phyloP scores from a whole-genome alignment of 2,113 vertebrate species.

The Conger conger region DNA sequence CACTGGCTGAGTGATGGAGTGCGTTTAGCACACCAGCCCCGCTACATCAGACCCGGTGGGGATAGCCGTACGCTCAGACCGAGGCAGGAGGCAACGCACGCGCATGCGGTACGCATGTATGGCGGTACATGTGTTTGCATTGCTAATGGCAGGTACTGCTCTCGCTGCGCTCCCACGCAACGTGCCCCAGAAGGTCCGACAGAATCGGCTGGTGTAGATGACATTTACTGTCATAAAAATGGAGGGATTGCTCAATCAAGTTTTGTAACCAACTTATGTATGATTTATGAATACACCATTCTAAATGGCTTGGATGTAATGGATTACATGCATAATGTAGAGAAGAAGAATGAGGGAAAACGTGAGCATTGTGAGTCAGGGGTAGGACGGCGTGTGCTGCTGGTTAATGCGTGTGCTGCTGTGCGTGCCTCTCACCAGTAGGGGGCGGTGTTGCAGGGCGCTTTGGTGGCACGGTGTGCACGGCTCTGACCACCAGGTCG shows the following conservation, averaged over 20 bases:
- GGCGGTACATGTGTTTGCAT: background rate
- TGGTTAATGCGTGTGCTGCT: background rate
- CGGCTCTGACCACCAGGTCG: slow-evolving; percentile 45
- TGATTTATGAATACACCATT: too few relatives aligned
- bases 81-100: background rate
- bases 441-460: slow-evolving; percentile 39
- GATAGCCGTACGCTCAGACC: background rate
- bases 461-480: slow-evolving; percentile 42
- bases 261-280: too few relatives aligned
- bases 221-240: too few relatives aligned
- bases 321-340: too few relatives aligned
- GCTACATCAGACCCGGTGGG: background rate
- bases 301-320: too few relatives aligned
- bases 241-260: too few relatives aligned
- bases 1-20: background rate
- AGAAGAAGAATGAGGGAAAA: background rate
- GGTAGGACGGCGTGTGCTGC: background rate
- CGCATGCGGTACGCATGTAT: background rate
- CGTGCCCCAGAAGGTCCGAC: background rate
- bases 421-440: slow-evolving; percentile 14
- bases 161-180: background rate
- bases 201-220: too few relatives aligned
- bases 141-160: background rate
- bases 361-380: background rate
- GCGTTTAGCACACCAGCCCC: background rate